Percentiles rank a stretch among this genome's conserved stretches.
Evolutionary conservation across 2,888 invertebrate species (phyloP).

Genomic region (Papilio elwesi): DNA sequence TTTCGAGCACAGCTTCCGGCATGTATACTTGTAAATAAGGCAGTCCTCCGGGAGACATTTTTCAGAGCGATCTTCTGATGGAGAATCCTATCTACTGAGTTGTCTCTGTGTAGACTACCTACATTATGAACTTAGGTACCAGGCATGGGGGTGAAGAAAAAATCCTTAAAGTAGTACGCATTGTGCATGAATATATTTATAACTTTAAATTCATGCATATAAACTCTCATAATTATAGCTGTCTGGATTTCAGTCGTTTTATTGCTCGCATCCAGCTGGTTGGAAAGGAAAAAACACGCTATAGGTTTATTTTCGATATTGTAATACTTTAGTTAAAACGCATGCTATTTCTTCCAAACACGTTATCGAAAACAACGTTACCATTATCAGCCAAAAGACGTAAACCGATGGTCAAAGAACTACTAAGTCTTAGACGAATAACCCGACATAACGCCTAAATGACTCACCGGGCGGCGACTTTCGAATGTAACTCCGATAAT

Average conservation of each 20-base stretch:
- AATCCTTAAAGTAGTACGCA: background rate
- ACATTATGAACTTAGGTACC: no score
- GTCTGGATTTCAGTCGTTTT: conserved; percentile 17
- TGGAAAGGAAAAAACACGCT: conserved; percentile 13
- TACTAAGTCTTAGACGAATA: no score
- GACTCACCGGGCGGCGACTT: no score
- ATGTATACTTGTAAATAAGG: no score
- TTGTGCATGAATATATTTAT: conserved; percentile 6
- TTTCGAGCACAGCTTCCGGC: no score
- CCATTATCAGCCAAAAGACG: background rate
- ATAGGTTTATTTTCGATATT: background rate
- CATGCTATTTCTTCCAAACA: background rate
- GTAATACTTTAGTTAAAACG: conserved; percentile 2
- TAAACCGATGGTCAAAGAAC: no score
- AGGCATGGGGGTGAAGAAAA: background rate
- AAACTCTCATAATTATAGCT: conserved; percentile 26
- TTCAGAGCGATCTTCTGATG: no score
- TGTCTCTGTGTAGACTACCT: no score
- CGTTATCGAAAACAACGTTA: background rate
- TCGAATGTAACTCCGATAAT: no score
- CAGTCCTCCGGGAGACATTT: no score
- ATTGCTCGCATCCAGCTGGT: conserved; percentile 19
- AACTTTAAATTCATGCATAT: conserved; percentile 29
- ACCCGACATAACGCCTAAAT: no score
- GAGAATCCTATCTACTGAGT: no score